Evolutionary conservation across 2,113 vertebrate genomes (phyloP), one percentile per base, ranked within the genome.

Genomic region (Oryzias woworae): DNA sequence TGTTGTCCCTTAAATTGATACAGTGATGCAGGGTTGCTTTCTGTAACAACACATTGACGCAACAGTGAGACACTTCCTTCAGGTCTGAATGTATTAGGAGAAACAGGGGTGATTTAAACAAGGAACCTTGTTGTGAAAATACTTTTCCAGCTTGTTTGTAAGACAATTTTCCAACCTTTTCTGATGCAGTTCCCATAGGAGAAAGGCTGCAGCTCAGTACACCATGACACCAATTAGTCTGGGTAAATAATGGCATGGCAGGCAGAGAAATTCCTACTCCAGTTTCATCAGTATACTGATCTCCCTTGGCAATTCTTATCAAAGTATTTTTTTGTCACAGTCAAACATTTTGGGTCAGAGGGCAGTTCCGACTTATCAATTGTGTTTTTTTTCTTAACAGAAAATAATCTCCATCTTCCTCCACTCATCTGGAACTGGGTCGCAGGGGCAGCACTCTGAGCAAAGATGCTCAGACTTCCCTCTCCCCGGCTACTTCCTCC

Each of bases 141-240:
- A 36, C 44, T 57, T 62, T 50, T 62, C 46, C 1, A 36, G 42
- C 24, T 57, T 12, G 73, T 46, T 47, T 58, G 53, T 16, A 42
- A 44, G 73, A 5, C 62, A 54, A 17, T 72, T 55, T 62, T 56
- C 12, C 24, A 14, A 68, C 62, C 46, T 57, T 60, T 54, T 64
- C n/a, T 70, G 43, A 52, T 57, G 49, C 1, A 6, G 49, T 43
- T 80, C 69, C 77, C 63, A 18, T 12, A 5, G 60, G 68, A 58
- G 50, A 62, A 20, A 15, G 49, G 53, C 55, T 51, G 66, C 42
- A 23, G 80, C 66, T 82, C 83, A 80, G 84, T 73, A 71, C 73
- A 47, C 71, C 64, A 14, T 63, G 76, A 79, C 82, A 82, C 79
- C 82, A 88, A 89, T 89, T 88, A 88, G 73, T 5, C 36, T 53